Evolutionary conservation across 2,888 invertebrate genomes (phyloP).

Genomic region (Saturnia japonica): DNA sequence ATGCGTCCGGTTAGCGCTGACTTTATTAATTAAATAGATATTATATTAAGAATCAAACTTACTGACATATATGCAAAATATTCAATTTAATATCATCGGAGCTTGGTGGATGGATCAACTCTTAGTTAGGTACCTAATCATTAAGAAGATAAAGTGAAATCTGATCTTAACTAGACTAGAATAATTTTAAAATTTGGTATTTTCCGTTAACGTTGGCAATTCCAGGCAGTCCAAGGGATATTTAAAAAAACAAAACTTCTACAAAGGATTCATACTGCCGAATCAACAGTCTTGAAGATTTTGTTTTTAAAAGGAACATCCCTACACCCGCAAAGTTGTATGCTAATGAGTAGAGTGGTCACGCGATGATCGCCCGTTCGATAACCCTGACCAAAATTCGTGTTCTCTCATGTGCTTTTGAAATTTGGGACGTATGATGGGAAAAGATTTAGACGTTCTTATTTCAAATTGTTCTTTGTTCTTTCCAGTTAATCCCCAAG

Average conservation of each 20-base stretch:
- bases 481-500: background rate
- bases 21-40: too few species aligned
- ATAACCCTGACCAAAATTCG: conserved; percentile 28
- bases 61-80: background rate
- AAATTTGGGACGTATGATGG: background rate
- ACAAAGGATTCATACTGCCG: background rate
- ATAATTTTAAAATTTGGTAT: background rate
- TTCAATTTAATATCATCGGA: background rate
- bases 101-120: background rate
- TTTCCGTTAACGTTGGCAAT: background rate
- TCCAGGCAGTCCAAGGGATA: too few species aligned
- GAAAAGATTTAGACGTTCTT: background rate
- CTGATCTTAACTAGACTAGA: background rate
- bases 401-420: conserved; percentile 28
- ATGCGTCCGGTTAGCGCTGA: too few species aligned
- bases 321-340: conserved; percentile 35
- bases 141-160: too few species aligned
- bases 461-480: background rate
- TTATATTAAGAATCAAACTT: too few species aligned
- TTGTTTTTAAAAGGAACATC: conserved; percentile 28
- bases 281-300: background rate
- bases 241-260: background rate
- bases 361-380: conserved; percentile 46
- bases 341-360: conserved; percentile 48
- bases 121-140: too few species aligned